phyloP scores from a whole-genome alignment of 37 sponge, comb jelly and placozoan species.

The Theonella swinhoei region DNA sequence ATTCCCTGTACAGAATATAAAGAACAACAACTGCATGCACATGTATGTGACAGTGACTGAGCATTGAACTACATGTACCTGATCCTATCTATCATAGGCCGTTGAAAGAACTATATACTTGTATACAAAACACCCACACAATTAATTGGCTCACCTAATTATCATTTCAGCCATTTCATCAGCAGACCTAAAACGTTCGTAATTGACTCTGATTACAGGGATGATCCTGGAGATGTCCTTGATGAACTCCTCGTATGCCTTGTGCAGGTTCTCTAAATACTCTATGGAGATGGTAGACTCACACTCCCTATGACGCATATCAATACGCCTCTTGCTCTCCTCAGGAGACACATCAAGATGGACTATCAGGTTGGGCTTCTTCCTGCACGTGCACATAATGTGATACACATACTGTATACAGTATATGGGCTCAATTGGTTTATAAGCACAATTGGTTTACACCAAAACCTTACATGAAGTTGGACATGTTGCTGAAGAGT shows the following conservation, averaged over 20 bases:
- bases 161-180: conserved; percentile 97
- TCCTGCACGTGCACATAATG: conserved; percentile 60
- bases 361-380: conserved; percentile 97
- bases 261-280: conserved; percentile 77
- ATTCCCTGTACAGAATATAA: conserved; percentile 66
- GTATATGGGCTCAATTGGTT: neutral
- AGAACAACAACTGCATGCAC: neutral
- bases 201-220: conserved; percentile 94
- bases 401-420: neutral
- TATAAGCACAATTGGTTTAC: no score
- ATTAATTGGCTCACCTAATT: conserved; percentile 62
- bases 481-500: conserved; percentile 98
- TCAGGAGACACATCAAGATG: conserved; percentile 93
- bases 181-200: conserved; percentile 85
- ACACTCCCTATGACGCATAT: conserved; percentile 82
- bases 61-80: no score
- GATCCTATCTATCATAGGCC: no score
- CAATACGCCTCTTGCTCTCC: conserved; percentile 90
- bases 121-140: neutral
- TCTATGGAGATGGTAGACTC: conserved; percentile 89
- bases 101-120: neutral
- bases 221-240: conserved; percentile 90
- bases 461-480: conserved; percentile 97
- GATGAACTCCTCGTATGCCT: conserved; percentile 92
- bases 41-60: no score